These are phyloP conservation scores for Catostomus latipinnis DNA, from an alignment of 2,797 vertebrate genomes.

Conservation along the genomic window DNA sequence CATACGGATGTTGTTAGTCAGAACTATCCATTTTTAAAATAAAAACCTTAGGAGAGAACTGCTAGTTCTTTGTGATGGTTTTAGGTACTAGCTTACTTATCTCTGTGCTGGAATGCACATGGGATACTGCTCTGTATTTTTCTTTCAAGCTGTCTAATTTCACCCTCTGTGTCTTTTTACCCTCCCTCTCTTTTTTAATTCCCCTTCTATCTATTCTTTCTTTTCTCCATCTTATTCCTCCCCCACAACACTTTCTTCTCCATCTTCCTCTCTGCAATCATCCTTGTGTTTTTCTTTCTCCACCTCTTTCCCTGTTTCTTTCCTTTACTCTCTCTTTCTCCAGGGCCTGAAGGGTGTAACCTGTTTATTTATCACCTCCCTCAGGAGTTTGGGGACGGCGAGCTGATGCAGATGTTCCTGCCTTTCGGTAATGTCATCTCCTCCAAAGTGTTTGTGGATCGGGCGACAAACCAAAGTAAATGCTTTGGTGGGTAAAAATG, in stretches of 20 bases:
- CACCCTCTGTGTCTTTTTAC: slow-evolving; percentile 31
- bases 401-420: slow-evolving; percentile 99
- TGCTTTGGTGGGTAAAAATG: slow-evolving; percentile 99
- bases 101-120: too few species aligned
- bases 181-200: slow-evolving; percentile 18
- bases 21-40: too few species aligned
- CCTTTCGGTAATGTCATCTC: slow-evolving; percentile 99
- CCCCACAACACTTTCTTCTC: slow-evolving; percentile 12
- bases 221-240: slow-evolving; percentile 1
- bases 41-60: slow-evolving; percentile 14
- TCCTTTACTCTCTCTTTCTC: slow-evolving; percentile 63
- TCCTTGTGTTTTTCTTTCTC: slow-evolving; percentile 55
- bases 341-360: slow-evolving; percentile 99
- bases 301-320: too few species aligned
- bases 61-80: neutral
- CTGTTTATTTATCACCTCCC: slow-evolving; percentile 99
- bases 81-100: too few species aligned
- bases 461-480: slow-evolving; percentile 99
- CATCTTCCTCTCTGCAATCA: slow-evolving; percentile 56
- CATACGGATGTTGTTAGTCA: too few species aligned
- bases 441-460: slow-evolving; percentile 99
- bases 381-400: slow-evolving; percentile 99
- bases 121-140: neutral
- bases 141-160: slow-evolving; percentile 32
- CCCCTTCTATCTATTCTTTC: slow-evolving; percentile 46